A percentile compares a stretch with the other conserved stretches of the same genome.
These are phyloP conservation scores for Parnassius glacialis DNA, from an alignment of 2,888 invertebrate species.

Conservation along the genomic window DNA sequence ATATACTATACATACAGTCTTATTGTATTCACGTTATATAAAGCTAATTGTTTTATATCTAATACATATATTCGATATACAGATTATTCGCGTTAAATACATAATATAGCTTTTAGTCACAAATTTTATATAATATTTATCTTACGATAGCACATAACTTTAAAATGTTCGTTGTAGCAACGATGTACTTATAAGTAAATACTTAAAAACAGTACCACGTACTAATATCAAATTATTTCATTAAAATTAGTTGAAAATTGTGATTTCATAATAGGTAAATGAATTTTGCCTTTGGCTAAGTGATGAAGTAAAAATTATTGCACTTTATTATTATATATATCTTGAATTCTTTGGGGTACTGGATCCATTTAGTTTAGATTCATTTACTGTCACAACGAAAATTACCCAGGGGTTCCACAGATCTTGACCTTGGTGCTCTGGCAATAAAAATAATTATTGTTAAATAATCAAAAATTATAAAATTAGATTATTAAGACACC, in stretches of 20 bases:
- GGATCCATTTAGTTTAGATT: conserved; percentile 49
- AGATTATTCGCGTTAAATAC: conserved; percentile 9
- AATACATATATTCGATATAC: conserved; percentile 5
- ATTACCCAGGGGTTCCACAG: conserved; percentile 77
- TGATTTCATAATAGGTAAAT: conserved; percentile 29
- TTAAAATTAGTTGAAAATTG: conserved; percentile 31
- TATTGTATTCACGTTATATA: conserved; percentile 57
- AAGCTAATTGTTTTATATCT: conserved; percentile 34
- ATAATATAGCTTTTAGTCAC: conserved; percentile 18
- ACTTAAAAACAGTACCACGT: conserved; percentile 42
- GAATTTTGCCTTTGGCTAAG: conserved; percentile 66
- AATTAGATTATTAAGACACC: neutral
- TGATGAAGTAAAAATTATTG: conserved; percentile 61
- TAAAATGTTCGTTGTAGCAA: conserved; percentile 37
- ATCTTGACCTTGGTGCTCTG: conserved; percentile 81
- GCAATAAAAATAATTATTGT: conserved; percentile 37
- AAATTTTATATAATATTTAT: conserved; percentile 9
- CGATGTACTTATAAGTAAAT: conserved; percentile 36
- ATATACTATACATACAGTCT: conserved; percentile 62
- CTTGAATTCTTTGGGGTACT: conserved; percentile 51
- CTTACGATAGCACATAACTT: conserved; percentile 13
- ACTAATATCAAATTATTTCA: conserved; percentile 34
- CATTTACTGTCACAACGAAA: conserved; percentile 68
- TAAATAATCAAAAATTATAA: neutral
- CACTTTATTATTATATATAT: conserved; percentile 57